Conservation (phyloP, 2,797 vertebrate species). For the Chaenodraco wilsoni region DNA sequence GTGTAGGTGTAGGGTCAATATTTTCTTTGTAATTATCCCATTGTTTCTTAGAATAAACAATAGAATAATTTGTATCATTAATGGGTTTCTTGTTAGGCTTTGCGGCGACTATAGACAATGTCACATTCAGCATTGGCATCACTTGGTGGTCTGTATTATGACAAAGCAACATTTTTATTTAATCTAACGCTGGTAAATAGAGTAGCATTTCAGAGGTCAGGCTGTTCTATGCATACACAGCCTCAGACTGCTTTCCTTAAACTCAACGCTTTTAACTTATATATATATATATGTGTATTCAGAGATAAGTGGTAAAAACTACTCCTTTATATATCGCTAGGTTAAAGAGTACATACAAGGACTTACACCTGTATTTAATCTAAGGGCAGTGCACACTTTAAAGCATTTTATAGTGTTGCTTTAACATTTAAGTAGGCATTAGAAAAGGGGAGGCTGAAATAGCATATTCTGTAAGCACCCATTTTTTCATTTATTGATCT, state of each 20-base stretch:
- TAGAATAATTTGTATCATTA: slow-evolving; percentile 8
- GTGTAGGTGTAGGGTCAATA: slow-evolving; percentile 58
- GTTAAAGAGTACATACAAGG: slow-evolving; percentile 32
- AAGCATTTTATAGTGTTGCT: slow-evolving; percentile 56
- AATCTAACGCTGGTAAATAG: neutral
- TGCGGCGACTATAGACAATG: slow-evolving; percentile 1
- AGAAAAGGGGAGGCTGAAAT: slow-evolving; percentile 51
- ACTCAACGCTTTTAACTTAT: neutral
- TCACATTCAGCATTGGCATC: slow-evolving; percentile 20
- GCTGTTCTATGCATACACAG: slow-evolving; percentile 1
- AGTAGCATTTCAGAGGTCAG: slow-evolving; percentile 29
- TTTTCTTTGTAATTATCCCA: slow-evolving; percentile 38
- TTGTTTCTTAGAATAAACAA: slow-evolving; percentile 32
- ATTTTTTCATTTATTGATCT: slow-evolving; percentile 79
- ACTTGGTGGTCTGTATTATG: slow-evolving; percentile 23
- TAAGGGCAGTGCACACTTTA: slow-evolving; percentile 39
- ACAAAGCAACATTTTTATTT: slow-evolving; percentile 21
- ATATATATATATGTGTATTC: slow-evolving; percentile 11
- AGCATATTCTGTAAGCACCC: slow-evolving; percentile 66
- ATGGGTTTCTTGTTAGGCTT: slow-evolving; percentile 26
- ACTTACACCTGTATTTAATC: slow-evolving; percentile 40
- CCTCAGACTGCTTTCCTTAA: slow-evolving; percentile 22
- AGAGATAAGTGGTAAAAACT: slow-evolving; percentile 28
- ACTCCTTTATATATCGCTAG: slow-evolving; percentile 17
- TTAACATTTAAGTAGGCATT: slow-evolving; percentile 68